phyloP scores from a whole-genome alignment of 1,140 invertebrate genomes.

The Drosophila nannoptera region DNA sequence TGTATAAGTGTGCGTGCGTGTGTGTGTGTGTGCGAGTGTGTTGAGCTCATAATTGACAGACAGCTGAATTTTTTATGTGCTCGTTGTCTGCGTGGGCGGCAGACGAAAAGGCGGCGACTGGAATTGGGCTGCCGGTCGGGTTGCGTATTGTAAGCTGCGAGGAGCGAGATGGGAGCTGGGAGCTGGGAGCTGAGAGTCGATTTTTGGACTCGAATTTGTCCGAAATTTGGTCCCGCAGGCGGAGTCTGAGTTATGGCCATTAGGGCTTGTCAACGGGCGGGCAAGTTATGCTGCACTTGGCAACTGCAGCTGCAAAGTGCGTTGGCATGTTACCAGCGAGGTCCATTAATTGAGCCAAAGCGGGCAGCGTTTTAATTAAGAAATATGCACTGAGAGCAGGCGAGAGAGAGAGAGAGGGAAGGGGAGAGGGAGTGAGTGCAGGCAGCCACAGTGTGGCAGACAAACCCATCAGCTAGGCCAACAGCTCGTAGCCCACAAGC shows the following conservation, averaged over 20 bases:
- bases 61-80: slow-evolving; percentile 65
- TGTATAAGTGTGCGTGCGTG: slow-evolving; percentile 46
- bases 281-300: slow-evolving; percentile 1
- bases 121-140: no score
- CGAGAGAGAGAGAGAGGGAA: not conserved
- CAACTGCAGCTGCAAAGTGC: slow-evolving; percentile 53
- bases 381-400: slow-evolving; percentile 31
- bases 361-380: slow-evolving; percentile 59
- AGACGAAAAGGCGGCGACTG: not conserved
- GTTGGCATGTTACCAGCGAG: slow-evolving; percentile 43
- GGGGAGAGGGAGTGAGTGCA: not conserved
- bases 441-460: slow-evolving; percentile 12
- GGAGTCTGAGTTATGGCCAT: slow-evolving; percentile 4
- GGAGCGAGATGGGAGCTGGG: not conserved
- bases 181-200: not conserved
- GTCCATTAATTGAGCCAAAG: slow-evolving; percentile 55
- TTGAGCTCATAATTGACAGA: slow-evolving; percentile 70
- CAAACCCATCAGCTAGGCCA: slow-evolving; percentile 24
- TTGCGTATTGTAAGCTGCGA: not conserved
- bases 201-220: not conserved
- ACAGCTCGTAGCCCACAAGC: slow-evolving; percentile 1
- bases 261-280: not conserved
- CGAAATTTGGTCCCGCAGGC: no score
- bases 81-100: slow-evolving; percentile 44
- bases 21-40: slow-evolving; percentile 48